Evolutionary conservation across 2,888 invertebrate genomes (phyloP).

Genomic region (Colostygia pectinataria): DNA sequence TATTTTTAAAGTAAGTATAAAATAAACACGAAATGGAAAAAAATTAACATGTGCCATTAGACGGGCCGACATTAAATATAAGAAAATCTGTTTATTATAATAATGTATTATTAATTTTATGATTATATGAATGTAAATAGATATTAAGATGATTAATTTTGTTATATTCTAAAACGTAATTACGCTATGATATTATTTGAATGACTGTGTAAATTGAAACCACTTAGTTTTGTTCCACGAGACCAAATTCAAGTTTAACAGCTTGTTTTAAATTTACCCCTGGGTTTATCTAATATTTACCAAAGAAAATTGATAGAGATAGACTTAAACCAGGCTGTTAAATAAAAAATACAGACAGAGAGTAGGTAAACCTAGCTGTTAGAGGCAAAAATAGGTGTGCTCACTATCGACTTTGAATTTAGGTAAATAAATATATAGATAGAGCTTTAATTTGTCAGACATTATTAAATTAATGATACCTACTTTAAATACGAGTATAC

Average conservation of each 20-base stretch:
- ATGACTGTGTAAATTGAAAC: neutral
- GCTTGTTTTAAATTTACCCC: neutral
- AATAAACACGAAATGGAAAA: conserved; percentile 36
- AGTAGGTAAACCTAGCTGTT: no score
- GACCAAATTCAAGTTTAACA: conserved; percentile 1
- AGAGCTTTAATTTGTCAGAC: conserved; percentile 1
- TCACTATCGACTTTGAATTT: neutral
- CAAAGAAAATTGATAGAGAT: conserved; percentile 19
- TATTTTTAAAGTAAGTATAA: conserved; percentile 48
- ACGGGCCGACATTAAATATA: conserved; percentile 55
- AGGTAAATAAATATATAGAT: neutral
- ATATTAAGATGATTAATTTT: conserved; percentile 15
- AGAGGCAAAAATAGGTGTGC: neutral
- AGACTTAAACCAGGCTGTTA: conserved; percentile 1
- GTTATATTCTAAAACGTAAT: neutral
- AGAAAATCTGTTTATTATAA: conserved; percentile 27
- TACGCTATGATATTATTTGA: conserved; percentile 6
- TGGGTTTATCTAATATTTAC: conserved; percentile 19
- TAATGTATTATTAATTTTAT: conserved; percentile 23
- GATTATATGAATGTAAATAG: conserved; percentile 27
- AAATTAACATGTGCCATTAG: conserved; percentile 69
- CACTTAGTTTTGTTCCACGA: neutral
- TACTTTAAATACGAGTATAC: no score
- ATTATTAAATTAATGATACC: no score
- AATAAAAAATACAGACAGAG: no score